phyloP scores from a whole-genome alignment of 2,888 invertebrate genomes.

The Merodon equestris region DNA sequence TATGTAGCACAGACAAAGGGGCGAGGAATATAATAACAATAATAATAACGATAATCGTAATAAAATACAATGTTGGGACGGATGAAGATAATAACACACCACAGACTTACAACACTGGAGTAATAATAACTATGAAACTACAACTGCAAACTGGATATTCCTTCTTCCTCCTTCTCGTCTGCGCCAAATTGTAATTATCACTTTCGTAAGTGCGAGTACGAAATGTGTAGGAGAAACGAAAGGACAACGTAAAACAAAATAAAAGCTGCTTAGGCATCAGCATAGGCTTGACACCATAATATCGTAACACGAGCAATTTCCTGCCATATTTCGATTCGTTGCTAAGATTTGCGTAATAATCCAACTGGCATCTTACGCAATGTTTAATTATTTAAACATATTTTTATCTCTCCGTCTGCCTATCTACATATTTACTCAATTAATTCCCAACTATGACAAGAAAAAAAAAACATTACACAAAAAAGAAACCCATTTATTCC shows the following conservation, averaged over 20 bases:
- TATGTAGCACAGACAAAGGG: constrained; percentile 2
- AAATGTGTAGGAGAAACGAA: constrained; percentile 9
- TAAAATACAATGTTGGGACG: constrained; percentile 64
- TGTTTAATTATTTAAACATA: constrained; percentile 25
- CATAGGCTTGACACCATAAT: too few relatives aligned
- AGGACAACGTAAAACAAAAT: background rate
- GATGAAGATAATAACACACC: constrained; percentile 49
- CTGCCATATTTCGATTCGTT: background rate
- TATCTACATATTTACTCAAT: constrained; percentile 32
- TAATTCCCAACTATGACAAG: constrained; percentile 30
- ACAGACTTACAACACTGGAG: constrained; percentile 8
- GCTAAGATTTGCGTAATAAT: too few relatives aligned
- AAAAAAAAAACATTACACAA: constrained; percentile 10
- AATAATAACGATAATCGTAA: constrained; percentile 64
- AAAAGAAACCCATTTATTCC: constrained; percentile 30
- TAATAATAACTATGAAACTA: constrained; percentile 27
- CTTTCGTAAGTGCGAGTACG: constrained; percentile 21
- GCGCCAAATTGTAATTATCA: constrained; percentile 41
- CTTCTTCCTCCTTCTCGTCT: constrained; percentile 20
- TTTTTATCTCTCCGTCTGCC: constrained; percentile 8
- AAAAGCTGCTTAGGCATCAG: background rate
- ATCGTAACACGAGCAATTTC: background rate
- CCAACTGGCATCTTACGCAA: constrained; percentile 2
- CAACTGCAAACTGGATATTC: constrained; percentile 28
- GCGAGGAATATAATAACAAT: constrained; percentile 52